Evolutionary conservation across 1,140 invertebrate genomes (phyloP).

Genomic region (Drosophila micromelanica): DNA sequence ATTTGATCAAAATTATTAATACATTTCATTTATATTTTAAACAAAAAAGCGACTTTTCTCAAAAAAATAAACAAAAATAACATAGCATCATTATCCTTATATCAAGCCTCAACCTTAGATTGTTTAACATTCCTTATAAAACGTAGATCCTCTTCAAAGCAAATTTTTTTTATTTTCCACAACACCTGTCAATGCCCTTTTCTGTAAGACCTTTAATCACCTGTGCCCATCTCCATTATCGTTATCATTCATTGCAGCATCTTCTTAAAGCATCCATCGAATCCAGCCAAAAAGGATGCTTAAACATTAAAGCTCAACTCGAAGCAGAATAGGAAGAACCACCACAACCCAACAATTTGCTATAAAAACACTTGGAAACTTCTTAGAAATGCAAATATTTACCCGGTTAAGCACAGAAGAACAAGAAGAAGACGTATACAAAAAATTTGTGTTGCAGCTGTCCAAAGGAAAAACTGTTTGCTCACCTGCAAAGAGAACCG

Average conservation of each 20-base stretch:
- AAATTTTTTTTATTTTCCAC: background rate
- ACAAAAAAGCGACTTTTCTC: too few species aligned
- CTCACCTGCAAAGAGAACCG: slow-evolving; percentile 66
- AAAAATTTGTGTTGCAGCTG: slow-evolving; percentile 30
- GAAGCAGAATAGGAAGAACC: background rate
- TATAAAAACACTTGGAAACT: slow-evolving; percentile 39
- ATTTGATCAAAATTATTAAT: too few species aligned
- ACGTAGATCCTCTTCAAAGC: background rate
- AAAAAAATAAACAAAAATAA: too few species aligned
- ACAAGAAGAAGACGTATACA: background rate
- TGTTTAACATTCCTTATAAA: background rate
- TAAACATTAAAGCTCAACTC: slow-evolving; percentile 35
- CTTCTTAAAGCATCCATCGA: background rate
- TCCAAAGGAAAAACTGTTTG: slow-evolving; percentile 37
- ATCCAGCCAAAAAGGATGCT: slow-evolving; percentile 5
- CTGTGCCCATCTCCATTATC: slow-evolving; percentile 1
- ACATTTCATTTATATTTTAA: too few species aligned
- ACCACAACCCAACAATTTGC: slow-evolving; percentile 28
- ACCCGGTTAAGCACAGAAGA: slow-evolving; percentile 23
- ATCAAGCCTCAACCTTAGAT: too few species aligned
- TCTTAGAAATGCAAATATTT: slow-evolving; percentile 53
- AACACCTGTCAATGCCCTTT: slow-evolving; percentile 8
- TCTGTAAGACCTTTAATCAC: slow-evolving; percentile 1
- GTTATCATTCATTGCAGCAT: background rate
- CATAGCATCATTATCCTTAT: too few species aligned